Evolutionary conservation across 2,797 vertebrate genomes (phyloP).

Genomic region (Amphiprion clarkii): DNA sequence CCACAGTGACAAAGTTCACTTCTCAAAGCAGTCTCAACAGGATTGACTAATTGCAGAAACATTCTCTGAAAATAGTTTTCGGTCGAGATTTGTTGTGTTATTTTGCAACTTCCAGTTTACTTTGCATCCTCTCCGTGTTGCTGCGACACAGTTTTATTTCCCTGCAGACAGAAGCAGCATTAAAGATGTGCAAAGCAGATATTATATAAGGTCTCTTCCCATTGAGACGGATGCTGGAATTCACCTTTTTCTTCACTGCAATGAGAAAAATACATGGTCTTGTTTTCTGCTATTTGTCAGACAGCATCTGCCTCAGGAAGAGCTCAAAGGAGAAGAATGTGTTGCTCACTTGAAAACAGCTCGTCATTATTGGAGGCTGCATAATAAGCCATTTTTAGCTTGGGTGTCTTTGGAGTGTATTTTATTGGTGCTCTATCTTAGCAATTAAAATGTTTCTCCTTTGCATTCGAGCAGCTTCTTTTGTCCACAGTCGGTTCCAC

Average conservation of each 20-base stretch:
- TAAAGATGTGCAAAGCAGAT: conserved; percentile 12
- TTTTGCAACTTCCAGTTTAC: not conserved
- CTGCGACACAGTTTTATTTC: not conserved
- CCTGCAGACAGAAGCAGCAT: conserved; percentile 1
- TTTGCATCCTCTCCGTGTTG: not conserved
- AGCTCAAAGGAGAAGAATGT: conserved; percentile 32
- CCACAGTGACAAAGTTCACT: conserved; percentile 23
- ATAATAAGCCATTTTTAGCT: conserved; percentile 35
- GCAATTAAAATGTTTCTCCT: conserved; percentile 52
- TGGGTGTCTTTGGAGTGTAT: conserved; percentile 23
- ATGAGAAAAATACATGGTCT: conserved; percentile 22
- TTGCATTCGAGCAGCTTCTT: conserved; percentile 22
- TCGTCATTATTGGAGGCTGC: conserved; percentile 43
- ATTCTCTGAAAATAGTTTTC: conserved; percentile 7
- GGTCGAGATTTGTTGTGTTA: not conserved
- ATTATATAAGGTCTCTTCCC: conserved; percentile 28
- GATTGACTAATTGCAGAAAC: conserved; percentile 45
- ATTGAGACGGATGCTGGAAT: conserved; percentile 33
- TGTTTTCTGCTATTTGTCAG: conserved; percentile 38
- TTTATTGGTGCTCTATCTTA: conserved; percentile 21
- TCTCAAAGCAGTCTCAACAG: conserved; percentile 35
- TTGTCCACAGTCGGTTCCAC: conserved; percentile 15
- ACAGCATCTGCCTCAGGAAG: conserved; percentile 50
- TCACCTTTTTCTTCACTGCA: conserved; percentile 2
- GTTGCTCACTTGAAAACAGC: conserved; percentile 40